Conservation (phyloP, 2,888 invertebrate species). For the Cephonodes hylas region DNA sequence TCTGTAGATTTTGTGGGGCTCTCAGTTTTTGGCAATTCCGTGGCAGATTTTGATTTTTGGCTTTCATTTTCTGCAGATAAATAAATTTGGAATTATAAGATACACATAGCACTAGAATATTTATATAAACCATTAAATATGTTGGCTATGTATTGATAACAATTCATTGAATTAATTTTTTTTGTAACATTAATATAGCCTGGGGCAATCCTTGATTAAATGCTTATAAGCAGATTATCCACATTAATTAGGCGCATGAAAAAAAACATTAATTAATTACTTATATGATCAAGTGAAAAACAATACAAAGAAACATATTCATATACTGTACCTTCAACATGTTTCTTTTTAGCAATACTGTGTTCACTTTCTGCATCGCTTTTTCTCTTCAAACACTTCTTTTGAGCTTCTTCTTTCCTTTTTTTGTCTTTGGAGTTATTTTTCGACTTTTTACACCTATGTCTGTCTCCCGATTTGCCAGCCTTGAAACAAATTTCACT, state of each 20-base stretch:
- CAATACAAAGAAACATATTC: not conserved
- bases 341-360: conserved; percentile 32
- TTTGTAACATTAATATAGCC: too few relatives aligned
- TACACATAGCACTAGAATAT: too few relatives aligned
- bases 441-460: conserved; percentile 47
- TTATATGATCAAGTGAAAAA: not conserved
- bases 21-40: conserved; percentile 23
- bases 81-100: too few relatives aligned
- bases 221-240: too few relatives aligned
- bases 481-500: conserved; percentile 43
- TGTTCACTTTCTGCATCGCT: conserved; percentile 46
- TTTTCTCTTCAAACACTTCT: conserved; percentile 58
- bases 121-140: too few relatives aligned
- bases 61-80: not conserved
- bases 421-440: conserved; percentile 40
- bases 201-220: too few relatives aligned
- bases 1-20: conserved; percentile 31
- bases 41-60: conserved; percentile 30
- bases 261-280: too few relatives aligned
- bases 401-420: conserved; percentile 46
- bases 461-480: conserved; percentile 42
- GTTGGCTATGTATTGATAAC: too few relatives aligned
- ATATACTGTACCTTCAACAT: not conserved
- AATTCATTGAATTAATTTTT: too few relatives aligned
- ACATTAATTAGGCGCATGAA: too few relatives aligned